Percentiles rank a stretch among this genome's conserved stretches.
Evolutionary conservation across 2,797 vertebrate species (phyloP).

Genomic region (Sandelia bainsii): DNA sequence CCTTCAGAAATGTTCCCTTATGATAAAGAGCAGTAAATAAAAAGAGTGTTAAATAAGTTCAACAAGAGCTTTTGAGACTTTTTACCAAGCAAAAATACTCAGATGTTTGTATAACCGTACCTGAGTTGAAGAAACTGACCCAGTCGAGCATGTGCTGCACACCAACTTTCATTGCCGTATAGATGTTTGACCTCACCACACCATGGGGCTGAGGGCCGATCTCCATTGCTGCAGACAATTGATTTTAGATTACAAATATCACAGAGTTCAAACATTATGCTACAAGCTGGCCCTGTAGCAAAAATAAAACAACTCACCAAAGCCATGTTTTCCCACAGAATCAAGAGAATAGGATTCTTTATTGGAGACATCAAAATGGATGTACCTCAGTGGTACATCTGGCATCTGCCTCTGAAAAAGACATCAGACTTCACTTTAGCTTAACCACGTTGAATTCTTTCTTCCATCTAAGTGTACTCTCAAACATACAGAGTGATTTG

Average conservation of each 20-base stretch:
- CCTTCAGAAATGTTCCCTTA: conserved; percentile 83
- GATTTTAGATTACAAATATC: neutral
- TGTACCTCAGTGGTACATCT: conserved; percentile 77
- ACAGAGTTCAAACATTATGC: neutral
- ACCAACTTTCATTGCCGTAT: conserved; percentile 80
- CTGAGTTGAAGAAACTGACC: conserved; percentile 87
- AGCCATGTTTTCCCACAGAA: conserved; percentile 84
- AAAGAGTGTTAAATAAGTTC: neutral
- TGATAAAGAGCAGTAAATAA: neutral
- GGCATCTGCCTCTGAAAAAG: conserved; percentile 78
- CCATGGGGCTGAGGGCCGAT: conserved; percentile 90
- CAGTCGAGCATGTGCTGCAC: conserved; percentile 85
- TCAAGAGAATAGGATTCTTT: conserved; percentile 82
- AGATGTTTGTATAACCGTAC: conserved; percentile 63
- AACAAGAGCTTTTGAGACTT: neutral
- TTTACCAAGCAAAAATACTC: neutral
- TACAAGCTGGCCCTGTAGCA: neutral
- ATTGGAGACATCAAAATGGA: conserved; percentile 75
- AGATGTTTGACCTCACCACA: conserved; percentile 84
- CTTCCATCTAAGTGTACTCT: neutral
- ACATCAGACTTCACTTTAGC: conserved; percentile 4
- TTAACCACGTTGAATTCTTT: neutral
- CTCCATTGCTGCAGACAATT: conserved; percentile 82
- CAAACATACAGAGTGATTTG: neutral
- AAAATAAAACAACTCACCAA: conserved; percentile 70